Evolutionary conservation across 1,140 invertebrate species (phyloP).

Genomic region (Oedothorax gibbosus): DNA sequence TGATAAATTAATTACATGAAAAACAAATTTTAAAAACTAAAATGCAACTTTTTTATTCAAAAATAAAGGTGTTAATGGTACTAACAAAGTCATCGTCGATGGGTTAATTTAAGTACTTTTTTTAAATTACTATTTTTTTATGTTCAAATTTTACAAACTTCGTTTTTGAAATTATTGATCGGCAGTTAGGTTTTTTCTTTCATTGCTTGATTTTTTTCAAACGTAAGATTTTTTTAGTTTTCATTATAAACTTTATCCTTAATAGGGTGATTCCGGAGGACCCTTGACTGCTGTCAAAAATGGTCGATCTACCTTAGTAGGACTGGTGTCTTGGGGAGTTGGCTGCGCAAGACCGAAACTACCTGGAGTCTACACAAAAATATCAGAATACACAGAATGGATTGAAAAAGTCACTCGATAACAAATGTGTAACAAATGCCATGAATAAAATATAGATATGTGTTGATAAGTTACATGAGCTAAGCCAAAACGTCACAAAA

Average conservation of each 20-base stretch:
- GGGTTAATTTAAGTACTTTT: too few species aligned
- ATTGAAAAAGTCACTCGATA: constrained; percentile 59
- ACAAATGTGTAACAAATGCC: not conserved
- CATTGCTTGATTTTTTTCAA: not conserved
- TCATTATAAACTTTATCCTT: constrained; percentile 15
- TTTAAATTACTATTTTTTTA: too few species aligned
- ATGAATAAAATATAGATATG: not conserved
- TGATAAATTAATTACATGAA: too few species aligned
- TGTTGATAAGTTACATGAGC: not conserved
- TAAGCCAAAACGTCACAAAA: not conserved
- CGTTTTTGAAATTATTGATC: too few species aligned
- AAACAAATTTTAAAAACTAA: too few species aligned
- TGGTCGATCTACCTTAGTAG: constrained; percentile 68
- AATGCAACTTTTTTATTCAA: too few species aligned
- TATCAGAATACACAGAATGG: constrained; percentile 63
- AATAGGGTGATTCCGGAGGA: constrained; percentile 73
- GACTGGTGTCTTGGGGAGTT: constrained; percentile 71
- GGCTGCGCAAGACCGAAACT: constrained; percentile 67
- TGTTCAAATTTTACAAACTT: too few species aligned
- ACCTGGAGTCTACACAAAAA: constrained; percentile 68
- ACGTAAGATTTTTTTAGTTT: not conserved
- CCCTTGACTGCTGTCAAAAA: constrained; percentile 68
- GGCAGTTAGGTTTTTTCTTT: too few species aligned
- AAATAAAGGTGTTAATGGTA: too few species aligned
- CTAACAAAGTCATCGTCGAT: too few species aligned